phyloP scores from a whole-genome alignment of 2,113 vertebrate species.

The Dromas ardeola region DNA sequence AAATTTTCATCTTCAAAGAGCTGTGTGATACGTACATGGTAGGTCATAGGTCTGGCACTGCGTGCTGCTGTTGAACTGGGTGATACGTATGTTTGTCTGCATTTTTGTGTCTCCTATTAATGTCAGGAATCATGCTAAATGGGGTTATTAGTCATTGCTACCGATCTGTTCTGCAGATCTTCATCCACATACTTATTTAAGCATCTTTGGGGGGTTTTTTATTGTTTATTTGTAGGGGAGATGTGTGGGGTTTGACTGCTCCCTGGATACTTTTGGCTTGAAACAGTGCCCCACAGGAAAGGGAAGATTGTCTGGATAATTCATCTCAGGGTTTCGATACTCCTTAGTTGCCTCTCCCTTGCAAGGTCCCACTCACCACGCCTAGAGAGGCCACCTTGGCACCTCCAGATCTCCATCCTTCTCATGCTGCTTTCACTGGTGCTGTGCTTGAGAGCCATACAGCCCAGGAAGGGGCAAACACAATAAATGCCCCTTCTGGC shows the following conservation, averaged over 20 bases:
- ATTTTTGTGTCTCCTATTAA: neutral
- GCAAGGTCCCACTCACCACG: neutral
- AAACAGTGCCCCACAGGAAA: neutral
- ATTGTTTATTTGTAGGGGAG: neutral
- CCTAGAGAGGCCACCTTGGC: fast-evolving
- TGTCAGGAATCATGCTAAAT: neutral
- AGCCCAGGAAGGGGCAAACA: neutral
- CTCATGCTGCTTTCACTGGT: neutral
- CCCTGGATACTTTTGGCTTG: neutral
- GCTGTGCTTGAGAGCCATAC: neutral
- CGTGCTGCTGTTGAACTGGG: neutral
- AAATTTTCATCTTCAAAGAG: neutral
- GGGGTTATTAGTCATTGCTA: neutral
- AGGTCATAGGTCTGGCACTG: neutral
- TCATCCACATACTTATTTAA: neutral
- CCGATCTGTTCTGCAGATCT: neutral
- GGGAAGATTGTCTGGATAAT: neutral
- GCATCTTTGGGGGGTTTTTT: neutral
- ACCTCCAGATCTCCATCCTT: neutral
- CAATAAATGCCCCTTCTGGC: neutral
- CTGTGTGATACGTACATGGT: fast-evolving
- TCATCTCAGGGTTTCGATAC: fast-evolving
- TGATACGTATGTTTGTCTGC: fast-evolving
- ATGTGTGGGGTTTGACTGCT: neutral
- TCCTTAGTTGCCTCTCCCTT: neutral